These are phyloP conservation scores for Melospiza melodia DNA, from an alignment of 2,113 vertebrate species.

Conservation along the genomic window DNA sequence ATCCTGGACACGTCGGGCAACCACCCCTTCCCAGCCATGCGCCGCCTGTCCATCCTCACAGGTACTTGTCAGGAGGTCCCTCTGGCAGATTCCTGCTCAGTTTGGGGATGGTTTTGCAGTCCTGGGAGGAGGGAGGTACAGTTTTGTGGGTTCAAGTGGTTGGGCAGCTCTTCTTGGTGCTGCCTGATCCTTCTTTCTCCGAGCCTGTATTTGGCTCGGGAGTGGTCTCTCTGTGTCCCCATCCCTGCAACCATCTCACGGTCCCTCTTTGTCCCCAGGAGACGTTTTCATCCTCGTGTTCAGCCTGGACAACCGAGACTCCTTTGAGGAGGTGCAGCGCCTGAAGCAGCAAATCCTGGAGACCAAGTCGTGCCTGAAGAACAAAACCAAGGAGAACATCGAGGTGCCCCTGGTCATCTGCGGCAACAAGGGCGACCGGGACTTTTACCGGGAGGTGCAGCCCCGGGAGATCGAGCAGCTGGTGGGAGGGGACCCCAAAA, in stretches of 20 bases:
- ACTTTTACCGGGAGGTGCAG: constrained; percentile 88
- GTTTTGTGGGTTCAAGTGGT: neutral
- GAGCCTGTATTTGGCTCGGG: neutral
- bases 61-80: constrained; percentile 72
- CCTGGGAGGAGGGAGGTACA: neutral
- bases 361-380: constrained; percentile 95
- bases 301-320: constrained; percentile 95
- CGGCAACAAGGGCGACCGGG: constrained; percentile 93
- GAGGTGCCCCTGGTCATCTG: constrained; percentile 96
- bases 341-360: constrained; percentile 95
- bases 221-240: neutral
- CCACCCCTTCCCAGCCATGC: constrained; percentile 96
- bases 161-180: neutral
- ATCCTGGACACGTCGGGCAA: constrained; percentile 96
- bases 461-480: constrained; percentile 87
- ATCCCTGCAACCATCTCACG: neutral
- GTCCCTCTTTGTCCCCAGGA: constrained; percentile 71
- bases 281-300: constrained; percentile 97
- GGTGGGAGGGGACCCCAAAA: constrained; percentile 85
- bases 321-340: constrained; percentile 94
- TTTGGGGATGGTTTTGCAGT: neutral
- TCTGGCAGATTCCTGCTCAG: neutral
- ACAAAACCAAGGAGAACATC: constrained; percentile 92
- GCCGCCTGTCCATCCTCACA: constrained; percentile 95
- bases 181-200: neutral